These are phyloP conservation scores for Drosophila murphyi DNA, from an alignment of 1,140 invertebrate genomes.

Conservation along the genomic window DNA sequence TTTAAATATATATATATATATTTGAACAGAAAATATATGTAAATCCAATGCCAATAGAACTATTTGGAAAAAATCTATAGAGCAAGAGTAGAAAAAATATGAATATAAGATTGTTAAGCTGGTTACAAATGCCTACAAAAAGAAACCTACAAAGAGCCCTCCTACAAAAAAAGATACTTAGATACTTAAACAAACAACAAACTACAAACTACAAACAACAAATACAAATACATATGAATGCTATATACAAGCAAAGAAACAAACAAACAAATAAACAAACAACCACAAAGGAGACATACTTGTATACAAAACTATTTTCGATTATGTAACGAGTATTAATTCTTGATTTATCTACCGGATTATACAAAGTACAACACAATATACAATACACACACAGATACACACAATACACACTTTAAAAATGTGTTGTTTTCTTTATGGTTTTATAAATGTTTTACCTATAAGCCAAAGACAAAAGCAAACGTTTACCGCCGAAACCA, in stretches of 20 bases:
- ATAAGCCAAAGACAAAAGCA: conserved; percentile 60
- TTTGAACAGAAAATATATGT: conserved; percentile 4
- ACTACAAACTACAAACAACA: conserved; percentile 9
- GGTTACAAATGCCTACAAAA: conserved; percentile 26
- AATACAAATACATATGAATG: conserved; percentile 58
- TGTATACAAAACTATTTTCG: conserved; percentile 58
- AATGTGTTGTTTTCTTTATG: conserved; percentile 44
- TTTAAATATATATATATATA: conserved; percentile 19
- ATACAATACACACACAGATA: conserved; percentile 31
- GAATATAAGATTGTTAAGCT: conserved; percentile 35
- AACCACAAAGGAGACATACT: conserved; percentile 20
- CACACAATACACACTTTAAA: conserved; percentile 10
- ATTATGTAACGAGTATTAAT: conserved; percentile 51
- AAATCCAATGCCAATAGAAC: conserved; percentile 58
- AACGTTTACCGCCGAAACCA: conserved; percentile 49
- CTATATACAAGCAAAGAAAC: conserved; percentile 64
- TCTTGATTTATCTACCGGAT: conserved; percentile 38
- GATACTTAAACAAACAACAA: conserved; percentile 1
- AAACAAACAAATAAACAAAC: conserved; percentile 50
- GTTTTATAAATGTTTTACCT: conserved; percentile 33
- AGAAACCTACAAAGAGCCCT: conserved; percentile 32
- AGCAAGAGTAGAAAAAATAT: conserved; percentile 12
- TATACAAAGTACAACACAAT: conserved; percentile 12
- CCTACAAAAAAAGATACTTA: conserved; percentile 20
- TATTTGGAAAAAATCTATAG: neutral